Evolutionary conservation across 1,140 invertebrate genomes (phyloP), one percentile per base, ranked within the genome.

Genomic region (Aphelinus certus): DNA sequence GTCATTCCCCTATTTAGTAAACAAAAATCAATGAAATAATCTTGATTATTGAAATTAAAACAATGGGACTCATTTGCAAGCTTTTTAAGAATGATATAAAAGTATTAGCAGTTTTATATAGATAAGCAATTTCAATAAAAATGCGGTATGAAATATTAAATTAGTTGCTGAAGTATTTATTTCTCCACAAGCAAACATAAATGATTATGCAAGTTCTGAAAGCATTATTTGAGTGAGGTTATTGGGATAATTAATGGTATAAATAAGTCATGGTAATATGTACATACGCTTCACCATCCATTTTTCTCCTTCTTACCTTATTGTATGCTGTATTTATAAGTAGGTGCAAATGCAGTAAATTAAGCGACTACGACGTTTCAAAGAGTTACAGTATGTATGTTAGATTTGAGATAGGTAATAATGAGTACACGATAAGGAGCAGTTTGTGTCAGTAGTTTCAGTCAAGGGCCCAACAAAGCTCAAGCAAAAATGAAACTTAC

Each of bases 1-100:
- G 94, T 97, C 96, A 99, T 98, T 0, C 97, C 97, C 95, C 96
- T 98, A 70, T 70, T 65, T 71, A 77, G 4, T 6, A 53, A 53
- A 53, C 51, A 26, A 26, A 26, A 26, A 26, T 26, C 26, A 26
- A 26, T 26, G 26, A 26, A 26, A 26, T 26, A 26, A 26, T 26
- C 26, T 26, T 26, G 26, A 26, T 26, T 26, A 26, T 26, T 26
- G 26, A 26, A 26, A 26, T 26, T 26, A 26, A 26, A 26, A 26
- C 26, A 26, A 26, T 26, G 26, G 26, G 26, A 26, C 26, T 26
- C 26, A 26, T 26, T 26, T 26, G 26, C 26, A 26, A 26, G 26
- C 26, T 0, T 26, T 26, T 26, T 26, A 26, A 26, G 26, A 26
- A 26, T 26, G 26, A 26, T 26, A 26, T 26, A 26, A 26, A 26